Evolutionary conservation across 2,113 vertebrate species (phyloP).

Genomic region (Xyliphius kryptos): DNA sequence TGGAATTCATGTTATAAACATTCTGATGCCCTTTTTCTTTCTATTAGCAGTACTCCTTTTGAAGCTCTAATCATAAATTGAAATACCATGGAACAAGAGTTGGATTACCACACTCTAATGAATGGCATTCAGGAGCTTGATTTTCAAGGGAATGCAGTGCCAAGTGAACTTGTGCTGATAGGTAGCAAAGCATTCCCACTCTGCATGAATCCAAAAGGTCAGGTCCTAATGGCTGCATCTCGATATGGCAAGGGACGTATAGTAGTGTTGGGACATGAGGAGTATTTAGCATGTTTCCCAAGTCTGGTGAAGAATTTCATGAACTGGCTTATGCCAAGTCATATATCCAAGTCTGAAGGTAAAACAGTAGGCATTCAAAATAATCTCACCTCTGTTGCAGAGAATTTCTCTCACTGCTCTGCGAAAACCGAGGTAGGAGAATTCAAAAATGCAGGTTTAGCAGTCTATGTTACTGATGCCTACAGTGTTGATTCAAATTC

Average conservation of each 20-base stretch:
- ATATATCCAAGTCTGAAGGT: slow-evolving; percentile 42
- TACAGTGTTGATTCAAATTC: slow-evolving; percentile 54
- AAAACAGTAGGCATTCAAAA: slow-evolving; percentile 62
- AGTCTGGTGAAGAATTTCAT: slow-evolving; percentile 72
- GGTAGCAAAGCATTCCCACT: slow-evolving; percentile 65
- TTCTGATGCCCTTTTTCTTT: too few relatives aligned
- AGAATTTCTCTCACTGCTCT: slow-evolving; percentile 55
- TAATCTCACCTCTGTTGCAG: slow-evolving; percentile 50
- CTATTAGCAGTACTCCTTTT: not conserved
- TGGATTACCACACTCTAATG: slow-evolving; percentile 53
- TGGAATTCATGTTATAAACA: too few relatives aligned
- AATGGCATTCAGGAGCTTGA: slow-evolving; percentile 56
- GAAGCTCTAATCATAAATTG: not conserved
- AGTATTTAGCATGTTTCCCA: slow-evolving; percentile 63
- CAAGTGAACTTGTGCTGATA: slow-evolving; percentile 56
- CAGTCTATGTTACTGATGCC: slow-evolving; percentile 71
- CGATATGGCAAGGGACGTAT: slow-evolving; percentile 69
- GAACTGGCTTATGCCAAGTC: slow-evolving; percentile 75
- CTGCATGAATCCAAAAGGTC: slow-evolving; percentile 57
- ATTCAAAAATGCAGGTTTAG: slow-evolving; percentile 41
- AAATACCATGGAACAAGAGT: slow-evolving; percentile 45
- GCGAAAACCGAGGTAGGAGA: slow-evolving; percentile 48
- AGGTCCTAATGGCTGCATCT: slow-evolving; percentile 67
- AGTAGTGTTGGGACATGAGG: slow-evolving; percentile 75
- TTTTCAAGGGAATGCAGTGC: slow-evolving; percentile 36